Percentiles rank a stretch among this genome's conserved stretches.
phyloP scores from a whole-genome alignment of 1,140 invertebrate species.

The Laupala kohalensis region DNA sequence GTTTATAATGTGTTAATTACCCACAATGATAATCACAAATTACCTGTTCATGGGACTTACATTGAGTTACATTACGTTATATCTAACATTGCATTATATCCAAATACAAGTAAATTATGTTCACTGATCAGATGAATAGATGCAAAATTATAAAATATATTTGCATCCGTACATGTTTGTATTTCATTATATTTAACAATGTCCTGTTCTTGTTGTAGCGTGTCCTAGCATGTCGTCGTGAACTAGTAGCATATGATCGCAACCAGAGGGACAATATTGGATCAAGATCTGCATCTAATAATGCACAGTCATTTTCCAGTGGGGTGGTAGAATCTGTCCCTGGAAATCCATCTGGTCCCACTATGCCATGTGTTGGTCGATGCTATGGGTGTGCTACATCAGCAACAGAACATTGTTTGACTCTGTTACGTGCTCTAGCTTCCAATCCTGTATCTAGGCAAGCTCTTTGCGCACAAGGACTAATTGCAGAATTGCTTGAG shows the following conservation, averaged over 20 bases:
- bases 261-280: slow-evolving; percentile 48
- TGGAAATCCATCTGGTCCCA: slow-evolving; percentile 16
- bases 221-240: slow-evolving; percentile 76
- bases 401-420: slow-evolving; percentile 87
- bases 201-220: slow-evolving; percentile 40
- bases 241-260: slow-evolving; percentile 84
- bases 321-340: slow-evolving; percentile 27
- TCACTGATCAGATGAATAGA: too few species aligned
- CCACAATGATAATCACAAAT: too few species aligned
- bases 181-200: neutral
- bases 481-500: slow-evolving; percentile 80
- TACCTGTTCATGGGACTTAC: too few species aligned
- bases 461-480: slow-evolving; percentile 68
- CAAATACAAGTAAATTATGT: too few species aligned
- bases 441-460: slow-evolving; percentile 64
- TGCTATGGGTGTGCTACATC: slow-evolving; percentile 78
- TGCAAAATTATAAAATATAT: too few species aligned
- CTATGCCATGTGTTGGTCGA: slow-evolving; percentile 30
- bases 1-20: too few species aligned
- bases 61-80: too few species aligned
- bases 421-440: slow-evolving; percentile 79
- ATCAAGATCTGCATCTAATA: neutral
- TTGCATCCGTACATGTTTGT: too few species aligned
- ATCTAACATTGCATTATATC: too few species aligned
- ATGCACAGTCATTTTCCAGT: neutral